Conservation (phyloP, 2,797 vertebrate genomes). For the Crocidura indochinensis region DNA sequence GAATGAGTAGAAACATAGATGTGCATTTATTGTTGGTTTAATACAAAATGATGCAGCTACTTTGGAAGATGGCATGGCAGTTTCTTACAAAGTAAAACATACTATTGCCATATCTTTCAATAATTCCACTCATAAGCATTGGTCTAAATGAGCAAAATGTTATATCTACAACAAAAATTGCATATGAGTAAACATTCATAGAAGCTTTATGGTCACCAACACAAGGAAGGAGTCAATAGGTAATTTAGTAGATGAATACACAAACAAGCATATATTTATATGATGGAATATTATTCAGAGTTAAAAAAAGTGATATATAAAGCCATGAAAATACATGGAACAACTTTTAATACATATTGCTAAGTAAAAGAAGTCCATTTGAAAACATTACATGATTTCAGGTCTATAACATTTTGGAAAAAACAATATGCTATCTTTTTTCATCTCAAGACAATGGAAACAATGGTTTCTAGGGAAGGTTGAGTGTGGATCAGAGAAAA, state of each 20-base stretch:
- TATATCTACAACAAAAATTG: too few species aligned
- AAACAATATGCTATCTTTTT: background rate
- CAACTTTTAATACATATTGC: background rate
- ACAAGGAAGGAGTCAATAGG: background rate
- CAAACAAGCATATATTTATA: background rate
- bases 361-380: background rate
- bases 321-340: background rate
- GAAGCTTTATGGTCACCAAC: background rate
- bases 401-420: background rate
- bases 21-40: too few species aligned
- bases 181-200: too few species aligned
- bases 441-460: background rate
- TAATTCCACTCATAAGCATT: too few species aligned
- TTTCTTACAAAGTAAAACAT: too few species aligned
- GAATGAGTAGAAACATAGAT: too few species aligned
- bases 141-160: too few species aligned
- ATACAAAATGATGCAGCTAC: too few species aligned
- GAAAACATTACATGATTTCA: background rate
- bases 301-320: background rate
- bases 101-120: too few species aligned
- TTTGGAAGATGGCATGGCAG: too few species aligned
- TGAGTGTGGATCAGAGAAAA: background rate
- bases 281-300: background rate
- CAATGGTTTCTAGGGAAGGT: too few species aligned
- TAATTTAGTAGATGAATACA: background rate